Conservation (phyloP, 2,888 invertebrate species). For the Carpatolechia fugitivella region DNA sequence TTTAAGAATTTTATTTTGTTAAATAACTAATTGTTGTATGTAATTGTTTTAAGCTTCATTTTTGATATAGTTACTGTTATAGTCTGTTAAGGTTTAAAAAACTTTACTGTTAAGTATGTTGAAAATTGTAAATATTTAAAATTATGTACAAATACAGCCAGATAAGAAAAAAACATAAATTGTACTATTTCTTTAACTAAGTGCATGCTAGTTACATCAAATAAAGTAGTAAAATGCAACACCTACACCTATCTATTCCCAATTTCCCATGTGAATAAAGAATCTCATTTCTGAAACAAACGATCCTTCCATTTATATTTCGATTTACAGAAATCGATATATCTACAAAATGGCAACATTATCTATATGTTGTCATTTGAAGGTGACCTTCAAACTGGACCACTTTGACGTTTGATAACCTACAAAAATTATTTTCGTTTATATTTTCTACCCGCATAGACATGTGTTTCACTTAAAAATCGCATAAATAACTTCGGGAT, state of each 20-base stretch:
- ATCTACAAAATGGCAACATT: constrained; percentile 19
- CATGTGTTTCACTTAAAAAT: constrained; percentile 50
- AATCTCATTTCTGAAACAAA: too few relatives aligned
- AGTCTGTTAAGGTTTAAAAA: not conserved
- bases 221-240: too few relatives aligned
- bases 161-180: too few relatives aligned
- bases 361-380: constrained; percentile 54
- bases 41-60: not conserved
- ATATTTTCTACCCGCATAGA: constrained; percentile 69
- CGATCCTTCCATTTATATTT: too few relatives aligned
- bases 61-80: not conserved
- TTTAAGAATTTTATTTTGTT: constrained; percentile 55
- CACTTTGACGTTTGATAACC: constrained; percentile 64
- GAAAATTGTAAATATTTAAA: not conserved
- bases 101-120: too few relatives aligned
- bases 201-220: too few relatives aligned
- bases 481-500: constrained; percentile 46
- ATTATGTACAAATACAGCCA: not conserved
- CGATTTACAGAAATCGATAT: not conserved
- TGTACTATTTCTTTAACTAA: too few relatives aligned
- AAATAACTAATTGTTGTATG: not conserved
- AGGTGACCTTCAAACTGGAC: constrained; percentile 67
- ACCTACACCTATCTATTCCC: too few relatives aligned
- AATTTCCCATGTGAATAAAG: too few relatives aligned
- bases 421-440: constrained; percentile 61